These are phyloP conservation scores for Oryctolagus cuniculus DNA, from an alignment of 2,113 vertebrate genomes.

Conservation along the genomic window DNA sequence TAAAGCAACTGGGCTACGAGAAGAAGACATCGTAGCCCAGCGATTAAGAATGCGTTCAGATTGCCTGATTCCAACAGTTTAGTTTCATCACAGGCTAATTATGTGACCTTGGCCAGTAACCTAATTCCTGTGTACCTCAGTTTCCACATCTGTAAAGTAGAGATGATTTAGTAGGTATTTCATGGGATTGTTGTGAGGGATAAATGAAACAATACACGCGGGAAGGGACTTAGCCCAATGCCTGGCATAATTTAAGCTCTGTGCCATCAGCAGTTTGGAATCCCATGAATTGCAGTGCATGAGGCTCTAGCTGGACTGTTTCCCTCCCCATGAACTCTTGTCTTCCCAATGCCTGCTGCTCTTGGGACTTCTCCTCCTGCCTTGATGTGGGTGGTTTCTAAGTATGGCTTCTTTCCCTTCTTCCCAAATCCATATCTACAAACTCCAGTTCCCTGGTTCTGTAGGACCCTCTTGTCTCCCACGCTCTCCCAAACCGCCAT, in stretches of 20 bases:
- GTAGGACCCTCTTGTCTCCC: neutral
- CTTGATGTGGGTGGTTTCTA: neutral
- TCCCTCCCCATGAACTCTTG: neutral
- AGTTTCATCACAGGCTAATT: neutral
- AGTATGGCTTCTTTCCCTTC: constrained; percentile 10
- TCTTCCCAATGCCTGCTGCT: neutral
- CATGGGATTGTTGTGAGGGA: neutral
- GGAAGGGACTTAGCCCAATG: neutral
- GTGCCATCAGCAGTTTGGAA: neutral
- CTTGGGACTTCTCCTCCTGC: neutral
- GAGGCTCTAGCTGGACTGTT: constrained; percentile 1
- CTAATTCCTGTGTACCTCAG: neutral
- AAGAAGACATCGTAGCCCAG: neutral
- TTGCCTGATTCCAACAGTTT: constrained; percentile 5
- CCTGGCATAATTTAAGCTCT: neutral
- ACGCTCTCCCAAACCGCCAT: neutral
- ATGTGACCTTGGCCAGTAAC: neutral
- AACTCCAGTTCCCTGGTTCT: neutral
- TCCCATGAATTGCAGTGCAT: neutral
- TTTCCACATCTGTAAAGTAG: constrained; percentile 15
- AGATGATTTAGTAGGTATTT: constrained; percentile 4
- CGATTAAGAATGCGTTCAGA: neutral
- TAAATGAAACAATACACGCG: neutral
- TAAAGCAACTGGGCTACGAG: neutral
- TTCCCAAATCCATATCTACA: neutral